A percentile compares a stretch with the other conserved stretches of the same genome.
These are phyloP conservation scores for Gymnothorax reevesii DNA, from an alignment of 2,797 vertebrate genomes.

Conservation along the genomic window DNA sequence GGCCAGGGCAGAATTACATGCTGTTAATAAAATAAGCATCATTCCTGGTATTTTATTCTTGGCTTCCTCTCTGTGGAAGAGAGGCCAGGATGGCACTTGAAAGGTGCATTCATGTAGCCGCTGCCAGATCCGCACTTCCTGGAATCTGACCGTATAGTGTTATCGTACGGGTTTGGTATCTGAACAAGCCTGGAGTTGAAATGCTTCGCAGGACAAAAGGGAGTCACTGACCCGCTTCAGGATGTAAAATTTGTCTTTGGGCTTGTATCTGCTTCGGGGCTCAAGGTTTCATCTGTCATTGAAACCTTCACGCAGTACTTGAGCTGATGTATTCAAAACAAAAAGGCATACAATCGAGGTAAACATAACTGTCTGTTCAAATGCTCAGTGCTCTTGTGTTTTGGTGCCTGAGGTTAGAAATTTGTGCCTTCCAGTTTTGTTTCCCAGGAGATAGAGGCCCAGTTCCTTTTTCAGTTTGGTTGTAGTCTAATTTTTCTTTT, in stretches of 20 bases:
- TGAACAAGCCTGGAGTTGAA: background rate
- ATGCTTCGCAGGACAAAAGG: background rate
- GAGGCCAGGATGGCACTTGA: constrained; percentile 9
- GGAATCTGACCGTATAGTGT: background rate
- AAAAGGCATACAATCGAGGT: background rate
- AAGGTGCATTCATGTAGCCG: background rate
- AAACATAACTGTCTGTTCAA: constrained; percentile 11
- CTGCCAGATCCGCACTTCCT: background rate
- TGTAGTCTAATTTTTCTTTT: background rate
- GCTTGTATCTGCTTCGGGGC: background rate
- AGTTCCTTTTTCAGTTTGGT: background rate
- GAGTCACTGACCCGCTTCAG: constrained; percentile 3
- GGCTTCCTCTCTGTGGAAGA: background rate
- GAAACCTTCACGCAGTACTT: background rate
- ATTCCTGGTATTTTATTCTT: too few species aligned
- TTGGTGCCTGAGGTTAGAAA: background rate
- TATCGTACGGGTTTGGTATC: background rate
- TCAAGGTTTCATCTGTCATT: constrained; percentile 11
- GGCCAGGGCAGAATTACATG: background rate
- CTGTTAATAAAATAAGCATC: background rate
- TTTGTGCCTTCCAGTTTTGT: background rate
- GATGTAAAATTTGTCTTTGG: background rate
- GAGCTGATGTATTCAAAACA: background rate
- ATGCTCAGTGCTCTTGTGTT: background rate
- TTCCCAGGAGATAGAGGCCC: background rate